phyloP scores from a whole-genome alignment of 2,797 vertebrate genomes.

The Acomys russatus region DNA sequence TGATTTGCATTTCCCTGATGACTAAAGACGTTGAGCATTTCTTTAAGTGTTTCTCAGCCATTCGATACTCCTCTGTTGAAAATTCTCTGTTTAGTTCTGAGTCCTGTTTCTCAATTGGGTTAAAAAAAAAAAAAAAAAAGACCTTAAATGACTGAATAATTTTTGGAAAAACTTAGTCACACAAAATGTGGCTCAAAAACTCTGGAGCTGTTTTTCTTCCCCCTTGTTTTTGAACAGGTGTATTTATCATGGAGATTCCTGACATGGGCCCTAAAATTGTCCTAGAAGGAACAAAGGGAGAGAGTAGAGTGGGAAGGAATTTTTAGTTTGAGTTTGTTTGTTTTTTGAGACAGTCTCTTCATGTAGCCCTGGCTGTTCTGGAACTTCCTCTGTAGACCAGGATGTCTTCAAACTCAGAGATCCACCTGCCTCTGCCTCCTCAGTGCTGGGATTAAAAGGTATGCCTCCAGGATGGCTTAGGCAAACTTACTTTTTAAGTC shows the following conservation, averaged over 20 bases:
- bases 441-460: not conserved
- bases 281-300: constrained; percentile 19
- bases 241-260: not conserved
- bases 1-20: no score
- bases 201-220: not conserved
- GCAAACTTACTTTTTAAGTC: not conserved
- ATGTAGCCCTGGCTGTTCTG: not conserved
- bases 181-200: constrained; percentile 1
- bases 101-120: no score
- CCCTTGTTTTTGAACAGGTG: not conserved
- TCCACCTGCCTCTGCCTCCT: not conserved
- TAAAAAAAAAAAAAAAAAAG: no score
- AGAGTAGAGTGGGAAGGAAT: not conserved
- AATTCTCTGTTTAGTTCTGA: no score
- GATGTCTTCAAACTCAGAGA: not conserved
- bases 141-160: constrained; percentile 15
- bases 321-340: not conserved
- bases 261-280: constrained; percentile 25
- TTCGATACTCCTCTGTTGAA: no score
- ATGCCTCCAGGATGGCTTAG: not conserved
- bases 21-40: no score
- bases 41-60: no score
- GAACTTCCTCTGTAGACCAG: not conserved
- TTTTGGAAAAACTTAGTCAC: constrained; percentile 38
- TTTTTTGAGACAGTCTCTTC: not conserved